Base-by-base conservation (phyloP, 2,797 vertebrate species). In the Notoglanidium macrostoma region DNA sequence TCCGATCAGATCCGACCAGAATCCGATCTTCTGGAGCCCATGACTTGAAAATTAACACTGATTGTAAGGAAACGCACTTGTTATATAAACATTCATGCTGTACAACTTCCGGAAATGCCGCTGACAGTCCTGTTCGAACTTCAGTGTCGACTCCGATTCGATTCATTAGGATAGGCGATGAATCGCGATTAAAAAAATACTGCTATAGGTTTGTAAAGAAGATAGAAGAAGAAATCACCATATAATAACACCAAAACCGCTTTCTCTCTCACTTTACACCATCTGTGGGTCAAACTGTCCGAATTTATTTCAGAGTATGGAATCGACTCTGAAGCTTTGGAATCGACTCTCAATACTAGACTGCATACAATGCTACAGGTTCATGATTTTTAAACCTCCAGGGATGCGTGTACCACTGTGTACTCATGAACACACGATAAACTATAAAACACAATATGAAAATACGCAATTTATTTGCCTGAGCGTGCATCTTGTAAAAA, bases 11-110 rank as follows among this genome's bases (percentile, higher is more conserved):
- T n/a, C n/a, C n/a, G n/a, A n/a, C n/a, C n/a, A n/a, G n/a, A 14
- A 17, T 0, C 23, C 3, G 1, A 7, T 21, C 26, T 11, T 0
- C 23, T 0, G 0, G 1, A 6, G 11, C 5, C 0, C 3, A 49
- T n/a, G 72, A 74, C 23, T 26, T 74, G 72, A n/a, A 74, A 26
- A 70, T 70, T 19, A 7, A 40, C 67, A 19, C 67, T 35, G 63
- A 32, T 15, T 12, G 3, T 1, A 26, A 29, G 61, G 26, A 65
- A n/a, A n/a, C 26, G 61, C 11, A n/a, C 26, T n/a, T 68, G 14
- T 68, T 35, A 68, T 29, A 35, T 32, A 72, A 40, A 72, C 8
- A 21, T 1, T 11, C 40, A 1, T 44, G 70, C 5, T 46, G 72
- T 1, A 49, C 2, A 46, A 73, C 72, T 23, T 23, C 72, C 44